phyloP scores from a whole-genome alignment of 2,888 invertebrate genomes.

The Acanthococcus lagerstroemiae region DNA sequence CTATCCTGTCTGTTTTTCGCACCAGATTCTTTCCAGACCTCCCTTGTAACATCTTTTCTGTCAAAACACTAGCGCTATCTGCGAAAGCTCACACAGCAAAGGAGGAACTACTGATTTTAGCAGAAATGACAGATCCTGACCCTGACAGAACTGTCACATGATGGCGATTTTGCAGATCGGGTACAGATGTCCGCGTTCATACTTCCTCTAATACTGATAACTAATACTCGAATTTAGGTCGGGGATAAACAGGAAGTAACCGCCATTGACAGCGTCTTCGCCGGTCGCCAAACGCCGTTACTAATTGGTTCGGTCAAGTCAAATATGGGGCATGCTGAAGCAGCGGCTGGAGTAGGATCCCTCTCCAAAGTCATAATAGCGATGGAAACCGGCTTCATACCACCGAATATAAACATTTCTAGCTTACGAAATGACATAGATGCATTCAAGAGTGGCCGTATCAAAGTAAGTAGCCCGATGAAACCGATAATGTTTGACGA shows the following conservation, averaged over 20 bases:
- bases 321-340: conserved; percentile 87
- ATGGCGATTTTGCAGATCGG: too few species aligned
- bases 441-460: conserved; percentile 51
- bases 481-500: too few species aligned
- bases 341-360: conserved; percentile 71
- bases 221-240: conserved; percentile 42
- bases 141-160: too few species aligned
- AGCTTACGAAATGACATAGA: conserved; percentile 47
- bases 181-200: too few species aligned
- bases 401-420: conserved; percentile 74
- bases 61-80: too few species aligned
- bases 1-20: too few species aligned
- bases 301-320: conserved; percentile 85
- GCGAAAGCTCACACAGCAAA: too few species aligned
- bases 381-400: conserved; percentile 67
- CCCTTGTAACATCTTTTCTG: too few species aligned
- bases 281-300: conserved; percentile 61
- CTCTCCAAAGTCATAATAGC: conserved; percentile 71
- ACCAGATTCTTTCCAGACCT: too few species aligned
- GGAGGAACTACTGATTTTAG: too few species aligned
- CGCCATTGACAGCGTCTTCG: conserved; percentile 70
- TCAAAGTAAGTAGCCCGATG: conserved; percentile 37
- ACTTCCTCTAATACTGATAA: too few species aligned
- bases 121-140: too few species aligned
- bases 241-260: conserved; percentile 88